Base-by-base conservation (phyloP, 2,113 vertebrate genomes). In the Trematocara variabile region DNA sequence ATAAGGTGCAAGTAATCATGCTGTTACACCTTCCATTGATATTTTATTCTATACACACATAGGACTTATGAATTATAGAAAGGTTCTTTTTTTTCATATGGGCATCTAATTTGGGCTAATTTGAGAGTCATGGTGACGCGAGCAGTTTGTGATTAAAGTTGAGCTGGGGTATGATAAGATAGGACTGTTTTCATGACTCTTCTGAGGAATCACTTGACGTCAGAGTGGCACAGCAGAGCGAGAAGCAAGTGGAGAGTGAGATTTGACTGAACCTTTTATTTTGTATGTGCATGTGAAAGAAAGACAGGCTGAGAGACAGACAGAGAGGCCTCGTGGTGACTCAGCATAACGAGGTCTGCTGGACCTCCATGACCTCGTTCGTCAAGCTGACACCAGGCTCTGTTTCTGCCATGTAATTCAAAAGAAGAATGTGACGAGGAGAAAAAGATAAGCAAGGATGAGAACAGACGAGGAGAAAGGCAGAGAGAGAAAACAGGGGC, bases 331-430 rank as follows among this genome's bases (percentile, higher is more conserved):
- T 88, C 41, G 58, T 78, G 85, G 85, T 96, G 95, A 96, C 93
- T 94, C 93, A 95, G 94, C 93, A 92, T 52, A 90, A 92, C 78
- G 22, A 53, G 87, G 90, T 91, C 91, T 78, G 75, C 79, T 81
- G 81, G 92, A 93, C 89, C 82, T 92, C 88, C 20, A 12, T 83
- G 92, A 95, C 93, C 93, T 93, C 79, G 86, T 93, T 93, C 90
- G 87, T 95, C 92, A 92, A 90, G 78, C 58, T 91, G 93, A 94
- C 92, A 91, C 85, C 44, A 58, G n/a, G 48, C 88, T 93, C 83
- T 84, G 85, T 90, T 84, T 80, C 83, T 89, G 83, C 88, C 80
- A 54, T 85, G 88, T 86, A 88, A 92, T 90, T 92, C 87, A 91
- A 65, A 53, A 46, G 70, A 28, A 84, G 77, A 79, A 60, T 5